Conservation (phyloP, 2,113 vertebrate species). For the Arvicanthis niloticus region DNA sequence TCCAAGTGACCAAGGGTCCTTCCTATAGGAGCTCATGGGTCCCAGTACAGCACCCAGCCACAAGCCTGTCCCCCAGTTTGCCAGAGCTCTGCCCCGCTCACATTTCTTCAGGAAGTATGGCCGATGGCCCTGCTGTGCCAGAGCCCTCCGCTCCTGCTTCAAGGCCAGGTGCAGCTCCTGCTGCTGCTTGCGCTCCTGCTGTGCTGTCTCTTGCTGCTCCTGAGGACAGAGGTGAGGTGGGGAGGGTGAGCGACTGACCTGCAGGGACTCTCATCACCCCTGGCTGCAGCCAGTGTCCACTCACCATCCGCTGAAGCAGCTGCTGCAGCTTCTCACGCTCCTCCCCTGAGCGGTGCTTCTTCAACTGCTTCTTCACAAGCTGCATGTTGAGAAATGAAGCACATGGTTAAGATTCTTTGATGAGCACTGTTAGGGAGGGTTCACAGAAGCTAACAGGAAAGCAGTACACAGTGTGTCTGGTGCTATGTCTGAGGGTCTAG, state of each 20-base stretch:
- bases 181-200: conserved; percentile 85
- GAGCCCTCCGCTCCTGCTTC: conserved; percentile 89
- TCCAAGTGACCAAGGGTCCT: background rate
- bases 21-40: background rate
- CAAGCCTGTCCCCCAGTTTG: background rate
- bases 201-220: conserved; percentile 93
- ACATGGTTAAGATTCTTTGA: background rate
- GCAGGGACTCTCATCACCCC: background rate
- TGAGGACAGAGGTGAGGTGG: conserved; percentile 69
- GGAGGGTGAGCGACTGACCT: background rate
- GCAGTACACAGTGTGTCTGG: too few relatives aligned
- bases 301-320: conserved; percentile 89
- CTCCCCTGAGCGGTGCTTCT: conserved; percentile 79
- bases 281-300: background rate
- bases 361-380: conserved; percentile 88
- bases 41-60: too few relatives aligned
- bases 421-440: background rate
- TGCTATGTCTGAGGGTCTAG: background rate
- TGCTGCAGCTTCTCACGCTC: conserved; percentile 84
- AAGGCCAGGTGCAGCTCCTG: conserved; percentile 86
- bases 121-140: conserved; percentile 90
- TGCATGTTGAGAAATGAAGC: conserved; percentile 65
- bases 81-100: conserved; percentile 75
- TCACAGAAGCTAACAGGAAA: background rate
- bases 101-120: conserved; percentile 96